phyloP scores from a whole-genome alignment of 2,797 vertebrate genomes.

The Acanthiza pusilla region DNA sequence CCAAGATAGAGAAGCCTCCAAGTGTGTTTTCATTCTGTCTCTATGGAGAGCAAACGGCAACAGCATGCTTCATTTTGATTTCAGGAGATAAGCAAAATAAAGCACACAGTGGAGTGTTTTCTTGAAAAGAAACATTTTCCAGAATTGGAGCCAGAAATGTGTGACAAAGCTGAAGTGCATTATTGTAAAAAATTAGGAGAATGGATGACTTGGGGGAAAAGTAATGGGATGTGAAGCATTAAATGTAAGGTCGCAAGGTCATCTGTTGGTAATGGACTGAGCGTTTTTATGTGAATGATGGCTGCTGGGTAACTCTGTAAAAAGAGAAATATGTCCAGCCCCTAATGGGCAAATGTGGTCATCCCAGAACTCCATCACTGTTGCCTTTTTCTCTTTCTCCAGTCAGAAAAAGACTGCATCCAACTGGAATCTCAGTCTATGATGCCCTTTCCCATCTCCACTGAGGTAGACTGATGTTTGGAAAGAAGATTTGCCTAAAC shows the following conservation, averaged over 20 bases:
- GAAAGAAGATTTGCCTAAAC: not conserved
- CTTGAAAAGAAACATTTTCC: not conserved
- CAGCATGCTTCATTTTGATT: constrained; percentile 11
- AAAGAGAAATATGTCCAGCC: constrained; percentile 14
- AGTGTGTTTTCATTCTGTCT: not conserved
- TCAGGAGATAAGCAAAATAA: constrained; percentile 35
- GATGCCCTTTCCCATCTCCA: not conserved
- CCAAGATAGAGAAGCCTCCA: not conserved
- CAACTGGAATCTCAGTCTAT: not conserved
- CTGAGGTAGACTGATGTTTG: not conserved
- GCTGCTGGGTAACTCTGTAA: not conserved
- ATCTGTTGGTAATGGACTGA: constrained; percentile 11
- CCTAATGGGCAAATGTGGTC: not conserved
- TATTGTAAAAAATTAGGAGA: constrained; percentile 19
- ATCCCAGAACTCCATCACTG: not conserved
- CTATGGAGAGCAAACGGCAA: not conserved
- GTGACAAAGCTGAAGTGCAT: constrained; percentile 8
- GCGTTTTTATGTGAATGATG: constrained; percentile 31
- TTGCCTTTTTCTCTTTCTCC: not conserved
- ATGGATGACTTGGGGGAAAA: not conserved
- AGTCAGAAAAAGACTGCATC: not conserved
- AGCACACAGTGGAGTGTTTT: not conserved
- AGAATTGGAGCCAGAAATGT: constrained; percentile 4
- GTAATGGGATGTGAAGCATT: constrained; percentile 35
- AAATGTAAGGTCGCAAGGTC: not conserved